A percentile compares a stretch with the other conserved stretches of the same genome.
Conservation (phyloP, 2,797 vertebrate species). For the Toxotes lorentzi region DNA sequence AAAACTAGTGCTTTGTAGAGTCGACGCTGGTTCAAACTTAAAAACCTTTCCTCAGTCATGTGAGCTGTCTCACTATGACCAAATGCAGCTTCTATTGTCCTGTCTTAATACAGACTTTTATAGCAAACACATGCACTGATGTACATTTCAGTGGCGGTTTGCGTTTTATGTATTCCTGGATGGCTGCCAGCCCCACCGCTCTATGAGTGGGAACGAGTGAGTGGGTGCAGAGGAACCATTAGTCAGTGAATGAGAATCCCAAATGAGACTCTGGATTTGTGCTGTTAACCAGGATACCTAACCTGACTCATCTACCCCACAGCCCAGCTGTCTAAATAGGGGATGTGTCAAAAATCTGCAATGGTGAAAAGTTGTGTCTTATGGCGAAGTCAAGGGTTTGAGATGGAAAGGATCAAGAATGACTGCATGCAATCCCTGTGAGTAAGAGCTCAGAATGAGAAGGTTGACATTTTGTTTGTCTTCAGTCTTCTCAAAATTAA, state of each 20-base stretch:
- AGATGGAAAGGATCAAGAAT: neutral
- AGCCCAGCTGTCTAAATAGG: slow-evolving; percentile 58
- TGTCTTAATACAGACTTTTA: slow-evolving; percentile 5
- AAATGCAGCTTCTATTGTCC: slow-evolving; percentile 6
- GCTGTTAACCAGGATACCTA: slow-evolving; percentile 40
- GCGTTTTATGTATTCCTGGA: slow-evolving; percentile 13
- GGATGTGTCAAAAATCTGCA: slow-evolving; percentile 35
- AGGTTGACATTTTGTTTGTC: neutral
- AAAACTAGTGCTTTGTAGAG: slow-evolving; percentile 16
- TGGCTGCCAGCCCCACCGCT: slow-evolving; percentile 1
- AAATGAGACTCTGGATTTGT: slow-evolving; percentile 29
- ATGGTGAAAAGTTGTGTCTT: slow-evolving; percentile 10
- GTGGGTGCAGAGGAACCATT: slow-evolving; percentile 57
- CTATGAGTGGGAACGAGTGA: slow-evolving; percentile 53
- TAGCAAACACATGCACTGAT: neutral
- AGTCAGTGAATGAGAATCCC: slow-evolving; percentile 58
- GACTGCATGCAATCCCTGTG: slow-evolving; percentile 2
- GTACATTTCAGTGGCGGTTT: slow-evolving; percentile 4
- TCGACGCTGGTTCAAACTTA: slow-evolving; percentile 19
- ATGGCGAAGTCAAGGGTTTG: neutral
- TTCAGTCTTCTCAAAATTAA: neutral
- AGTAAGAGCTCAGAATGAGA: slow-evolving; percentile 10
- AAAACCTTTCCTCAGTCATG: neutral
- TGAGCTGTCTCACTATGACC: slow-evolving; percentile 4
- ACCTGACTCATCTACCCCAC: slow-evolving; percentile 71